Percentiles rank a stretch among this genome's conserved stretches.
These are phyloP conservation scores for Anoplius nigerrimus DNA, from an alignment of 2,888 invertebrate species.

Conservation along the genomic window DNA sequence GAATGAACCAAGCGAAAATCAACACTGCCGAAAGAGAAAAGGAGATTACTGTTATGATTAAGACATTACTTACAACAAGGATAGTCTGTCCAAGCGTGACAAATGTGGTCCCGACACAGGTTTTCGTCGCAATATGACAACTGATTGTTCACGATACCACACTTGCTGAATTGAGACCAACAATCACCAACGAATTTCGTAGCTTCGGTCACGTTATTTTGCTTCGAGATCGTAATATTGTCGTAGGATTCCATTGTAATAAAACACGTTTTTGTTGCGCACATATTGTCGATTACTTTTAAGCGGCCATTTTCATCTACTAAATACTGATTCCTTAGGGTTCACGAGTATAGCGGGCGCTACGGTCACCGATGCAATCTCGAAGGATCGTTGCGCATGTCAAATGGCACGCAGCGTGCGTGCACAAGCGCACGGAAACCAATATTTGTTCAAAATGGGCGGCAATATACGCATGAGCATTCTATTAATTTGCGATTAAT, in stretches of 20 bases:
- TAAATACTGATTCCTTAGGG: slow-evolving; percentile 8
- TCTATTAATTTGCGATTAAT: slow-evolving; percentile 14
- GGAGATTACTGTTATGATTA: background rate
- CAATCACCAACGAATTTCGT: slow-evolving; percentile 31
- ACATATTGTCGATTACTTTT: slow-evolving; percentile 52
- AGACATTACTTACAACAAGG: slow-evolving; percentile 49
- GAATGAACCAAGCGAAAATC: background rate
- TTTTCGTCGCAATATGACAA: slow-evolving; percentile 38
- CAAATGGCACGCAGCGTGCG: background rate
- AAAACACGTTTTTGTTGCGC: slow-evolving; percentile 55
- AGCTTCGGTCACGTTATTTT: slow-evolving; percentile 39
- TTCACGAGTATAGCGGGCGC: background rate
- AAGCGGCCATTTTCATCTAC: slow-evolving; percentile 69
- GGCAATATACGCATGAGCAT: too few relatives aligned
- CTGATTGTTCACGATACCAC: slow-evolving; percentile 34
- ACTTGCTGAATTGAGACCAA: slow-evolving; percentile 29
- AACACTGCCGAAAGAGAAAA: background rate
- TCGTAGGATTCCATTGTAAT: slow-evolving; percentile 64
- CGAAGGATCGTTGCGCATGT: background rate
- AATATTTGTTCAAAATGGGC: background rate
- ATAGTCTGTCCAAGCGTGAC: slow-evolving; percentile 57
- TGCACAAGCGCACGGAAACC: background rate
- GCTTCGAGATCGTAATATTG: slow-evolving; percentile 50
- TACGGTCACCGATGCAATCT: background rate
- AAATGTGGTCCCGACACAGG: slow-evolving; percentile 48